Conservation (phyloP, 2,113 vertebrate genomes). For the Rafetus swinhoei region DNA sequence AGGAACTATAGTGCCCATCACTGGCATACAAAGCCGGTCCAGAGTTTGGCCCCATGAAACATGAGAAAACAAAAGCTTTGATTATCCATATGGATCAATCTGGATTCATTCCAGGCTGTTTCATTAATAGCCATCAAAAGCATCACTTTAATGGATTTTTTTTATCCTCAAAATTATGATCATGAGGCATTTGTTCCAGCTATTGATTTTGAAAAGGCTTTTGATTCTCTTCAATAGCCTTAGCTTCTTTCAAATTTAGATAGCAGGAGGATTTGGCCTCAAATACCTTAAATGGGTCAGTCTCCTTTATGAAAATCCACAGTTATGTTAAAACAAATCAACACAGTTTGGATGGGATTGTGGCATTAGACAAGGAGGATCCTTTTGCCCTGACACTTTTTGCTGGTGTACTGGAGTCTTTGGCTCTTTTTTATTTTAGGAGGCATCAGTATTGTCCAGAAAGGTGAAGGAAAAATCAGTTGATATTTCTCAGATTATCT, state of each 20-base stretch:
- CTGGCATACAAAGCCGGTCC: slow-evolving; percentile 32
- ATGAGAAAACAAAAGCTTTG: slow-evolving; percentile 64
- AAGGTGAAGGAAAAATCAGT: slow-evolving; percentile 1
- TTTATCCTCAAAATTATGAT: slow-evolving; percentile 72
- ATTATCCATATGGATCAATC: slow-evolving; percentile 74
- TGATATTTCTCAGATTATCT: slow-evolving; percentile 41
- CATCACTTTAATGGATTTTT: slow-evolving; percentile 72
- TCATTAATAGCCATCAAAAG: slow-evolving; percentile 74
- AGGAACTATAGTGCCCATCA: slow-evolving; percentile 9
- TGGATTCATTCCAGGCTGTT: slow-evolving; percentile 72
- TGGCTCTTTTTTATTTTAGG: slow-evolving; percentile 11
- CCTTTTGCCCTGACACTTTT: slow-evolving; percentile 45
- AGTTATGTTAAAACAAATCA: slow-evolving; percentile 72
- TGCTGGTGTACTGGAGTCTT: slow-evolving; percentile 19
- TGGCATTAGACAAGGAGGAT: slow-evolving; percentile 11
- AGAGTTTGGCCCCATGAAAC: slow-evolving; percentile 44
- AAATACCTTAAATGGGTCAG: slow-evolving; percentile 65
- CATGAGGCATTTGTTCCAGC: slow-evolving; percentile 70
- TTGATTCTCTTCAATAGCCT: slow-evolving; percentile 70
- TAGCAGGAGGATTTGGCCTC: slow-evolving; percentile 61
- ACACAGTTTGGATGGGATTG: slow-evolving; percentile 65
- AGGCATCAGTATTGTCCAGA: slow-evolving; percentile 22
- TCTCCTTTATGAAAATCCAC: slow-evolving; percentile 71
- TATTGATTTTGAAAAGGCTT: slow-evolving; percentile 73
- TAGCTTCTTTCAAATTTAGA: slow-evolving; percentile 71